Conservation (phyloP, 2,797 vertebrate genomes). For the Apogon talboti region DNA sequence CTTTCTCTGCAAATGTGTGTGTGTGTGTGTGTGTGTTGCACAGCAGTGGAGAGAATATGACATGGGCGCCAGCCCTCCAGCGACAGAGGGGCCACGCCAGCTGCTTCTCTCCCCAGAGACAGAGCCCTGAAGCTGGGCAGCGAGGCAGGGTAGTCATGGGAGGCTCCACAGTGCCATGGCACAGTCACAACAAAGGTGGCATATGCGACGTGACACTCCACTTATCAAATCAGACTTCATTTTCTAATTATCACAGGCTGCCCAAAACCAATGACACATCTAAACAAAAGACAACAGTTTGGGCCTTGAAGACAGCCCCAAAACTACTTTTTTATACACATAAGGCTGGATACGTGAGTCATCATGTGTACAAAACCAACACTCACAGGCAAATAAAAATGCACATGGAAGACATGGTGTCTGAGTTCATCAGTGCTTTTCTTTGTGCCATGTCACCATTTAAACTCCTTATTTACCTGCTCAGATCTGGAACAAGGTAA, state of each 20-base stretch:
- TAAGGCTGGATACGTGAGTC: slow-evolving; percentile 6
- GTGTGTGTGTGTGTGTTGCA: slow-evolving; percentile 51
- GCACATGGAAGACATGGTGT: not conserved
- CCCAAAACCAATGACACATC: slow-evolving; percentile 6
- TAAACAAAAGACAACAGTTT: slow-evolving; percentile 17
- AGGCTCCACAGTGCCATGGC: slow-evolving; percentile 59
- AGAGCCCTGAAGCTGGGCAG: slow-evolving; percentile 78
- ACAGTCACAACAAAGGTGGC: slow-evolving; percentile 83
- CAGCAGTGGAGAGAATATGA: slow-evolving; percentile 56
- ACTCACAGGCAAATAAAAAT: not conserved
- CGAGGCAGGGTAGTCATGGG: slow-evolving; percentile 61
- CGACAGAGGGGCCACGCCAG: slow-evolving; percentile 78
- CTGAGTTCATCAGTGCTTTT: slow-evolving; percentile 1
- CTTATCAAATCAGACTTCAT: slow-evolving; percentile 66
- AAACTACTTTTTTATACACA: slow-evolving; percentile 32
- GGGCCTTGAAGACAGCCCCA: slow-evolving; percentile 19
- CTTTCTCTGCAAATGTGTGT: slow-evolving; percentile 19
- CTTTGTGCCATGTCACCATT: too few species aligned
- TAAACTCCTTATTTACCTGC: not conserved
- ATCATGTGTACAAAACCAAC: slow-evolving; percentile 9
- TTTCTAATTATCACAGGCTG: slow-evolving; percentile 56
- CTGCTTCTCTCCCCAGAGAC: slow-evolving; percentile 78
- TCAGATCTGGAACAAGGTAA: not conserved
- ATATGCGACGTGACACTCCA: slow-evolving; percentile 78
- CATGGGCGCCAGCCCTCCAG: slow-evolving; percentile 79